Evolutionary conservation across 1,140 invertebrate genomes (phyloP).

Genomic region (Magallana ariakensis): DNA sequence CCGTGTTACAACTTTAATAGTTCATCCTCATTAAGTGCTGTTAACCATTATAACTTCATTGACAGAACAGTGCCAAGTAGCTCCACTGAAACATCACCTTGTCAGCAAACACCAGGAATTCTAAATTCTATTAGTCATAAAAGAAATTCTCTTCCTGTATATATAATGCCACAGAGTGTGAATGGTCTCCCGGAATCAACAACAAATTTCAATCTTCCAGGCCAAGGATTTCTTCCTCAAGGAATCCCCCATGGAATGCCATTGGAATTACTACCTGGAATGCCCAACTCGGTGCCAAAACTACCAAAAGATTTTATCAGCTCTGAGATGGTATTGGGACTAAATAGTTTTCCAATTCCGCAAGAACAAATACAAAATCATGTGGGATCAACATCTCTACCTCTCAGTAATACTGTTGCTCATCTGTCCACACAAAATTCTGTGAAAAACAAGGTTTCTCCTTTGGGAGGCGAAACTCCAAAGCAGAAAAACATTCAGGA

Average conservation of each 20-base stretch:
- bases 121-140: constrained; percentile 3
- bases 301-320: constrained; percentile 18
- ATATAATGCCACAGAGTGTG: not conserved
- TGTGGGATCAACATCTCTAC: constrained; percentile 22
- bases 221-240: constrained; percentile 55
- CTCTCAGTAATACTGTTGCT: constrained; percentile 22
- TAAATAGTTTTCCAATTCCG: constrained; percentile 38
- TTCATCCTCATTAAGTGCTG: not conserved
- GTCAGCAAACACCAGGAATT: constrained; percentile 7
- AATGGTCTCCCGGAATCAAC: not conserved
- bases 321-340: constrained; percentile 14
- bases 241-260: constrained; percentile 59
- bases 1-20: constrained; percentile 43
- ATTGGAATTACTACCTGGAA: constrained; percentile 47
- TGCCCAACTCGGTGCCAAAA: constrained; percentile 43
- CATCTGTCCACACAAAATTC: constrained; percentile 23
- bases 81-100: not conserved
- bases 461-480: not conserved
- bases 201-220: not conserved
- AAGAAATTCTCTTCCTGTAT: constrained; percentile 4
- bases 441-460: constrained; percentile 14
- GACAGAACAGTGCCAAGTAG: constrained; percentile 39
- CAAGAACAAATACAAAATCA: constrained; percentile 29
- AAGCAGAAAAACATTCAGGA: constrained; percentile 19
- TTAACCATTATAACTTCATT: constrained; percentile 37